Base-by-base conservation (phyloP, 2,888 invertebrate species). In the Corbicula japonica region DNA sequence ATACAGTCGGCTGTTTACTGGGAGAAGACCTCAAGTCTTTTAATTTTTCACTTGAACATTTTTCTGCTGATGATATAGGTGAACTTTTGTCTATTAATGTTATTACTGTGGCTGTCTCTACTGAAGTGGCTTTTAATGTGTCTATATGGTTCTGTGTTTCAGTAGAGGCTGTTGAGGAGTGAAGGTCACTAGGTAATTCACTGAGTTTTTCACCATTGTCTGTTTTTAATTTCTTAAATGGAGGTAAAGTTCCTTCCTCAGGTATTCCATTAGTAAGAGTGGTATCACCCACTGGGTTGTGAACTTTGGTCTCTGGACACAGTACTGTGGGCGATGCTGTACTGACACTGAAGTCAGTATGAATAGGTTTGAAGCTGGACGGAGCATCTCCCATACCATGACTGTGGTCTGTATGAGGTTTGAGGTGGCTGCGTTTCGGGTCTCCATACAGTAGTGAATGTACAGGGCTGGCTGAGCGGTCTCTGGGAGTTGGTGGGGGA, bases 381-480 rank as follows among this genome's bases (percentile, higher is more conserved):
- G 52, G 26, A 32, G 69, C 60, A 30, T 78, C 82, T 12, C 82
- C 82, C 58, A 76, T 73, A 23, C 74, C 81, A n/a, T 41, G 52
- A 2, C 46, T 38, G 23, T 50, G 46, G 8, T 89, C 88, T 48
- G 80, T 58, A 21, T 84, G 84, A 46, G 88, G 88, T 78, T 87
- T 88, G 26, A 89, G 77, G 48, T 83, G 83, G 69, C 93, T 93
- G 41, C 94, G 88, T 84, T 94, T 94, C 4, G 93, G 94, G 81
- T 94, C 94, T 21, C 94, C 93, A 73, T 93, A 94, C 5, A 94
- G 91, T 15, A 94, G 88, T 15, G 94, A 93, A 83, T 95, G 95
- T 54, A 95, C 95, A 0, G 96, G 96, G 18, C 96, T 96, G 32
- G 96, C 96, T 71, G 96, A 96, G 30, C 96, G 95, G 68, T 93